Percentiles rank a stretch among this genome's conserved stretches.
phyloP scores from a whole-genome alignment of 2,113 vertebrate species.

The Melospiza georgiana region DNA sequence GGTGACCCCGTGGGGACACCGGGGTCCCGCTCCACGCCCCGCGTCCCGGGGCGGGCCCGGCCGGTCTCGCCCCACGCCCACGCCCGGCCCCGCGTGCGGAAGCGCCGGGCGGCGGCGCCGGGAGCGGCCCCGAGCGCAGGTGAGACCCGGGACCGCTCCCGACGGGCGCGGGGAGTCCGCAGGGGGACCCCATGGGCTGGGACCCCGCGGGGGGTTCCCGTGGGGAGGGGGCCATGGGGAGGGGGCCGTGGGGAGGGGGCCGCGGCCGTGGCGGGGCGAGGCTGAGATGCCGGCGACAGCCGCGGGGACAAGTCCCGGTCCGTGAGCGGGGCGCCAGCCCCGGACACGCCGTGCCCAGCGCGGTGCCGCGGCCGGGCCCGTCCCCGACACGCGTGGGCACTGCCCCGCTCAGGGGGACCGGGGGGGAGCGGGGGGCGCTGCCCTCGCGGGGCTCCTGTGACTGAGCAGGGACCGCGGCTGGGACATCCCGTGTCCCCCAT shows the following conservation, averaged over 20 bases:
- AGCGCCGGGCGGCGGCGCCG: not conserved
- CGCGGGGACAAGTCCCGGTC: not conserved
- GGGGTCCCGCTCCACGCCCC: too few relatives aligned
- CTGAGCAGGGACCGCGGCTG: not conserved
- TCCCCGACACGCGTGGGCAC: not conserved
- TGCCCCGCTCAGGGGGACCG: not conserved
- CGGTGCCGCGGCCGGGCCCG: not conserved
- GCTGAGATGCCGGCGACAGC: too few relatives aligned
- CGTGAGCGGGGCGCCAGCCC: not conserved
- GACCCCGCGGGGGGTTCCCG: too few relatives aligned
- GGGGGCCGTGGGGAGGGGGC: too few relatives aligned
- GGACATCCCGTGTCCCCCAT: not conserved
- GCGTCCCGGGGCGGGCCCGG: too few relatives aligned
- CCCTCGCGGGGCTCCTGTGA: not conserved
- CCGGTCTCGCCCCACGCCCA: too few relatives aligned
- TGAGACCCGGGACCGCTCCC: not conserved
- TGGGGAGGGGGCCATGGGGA: too few relatives aligned
- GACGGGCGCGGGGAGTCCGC: not conserved
- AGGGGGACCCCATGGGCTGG: too few relatives aligned
- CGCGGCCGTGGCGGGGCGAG: not conserved
- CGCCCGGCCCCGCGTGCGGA: not conserved
- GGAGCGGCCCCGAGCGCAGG: not conserved
- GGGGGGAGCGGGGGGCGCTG: too few relatives aligned
- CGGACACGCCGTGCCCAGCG: not conserved
- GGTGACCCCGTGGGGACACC: too few relatives aligned